A percentile compares a stretch with the other conserved stretches of the same genome.
Conservation (phyloP, 2,797 vertebrate species). For the Acomys russatus region DNA sequence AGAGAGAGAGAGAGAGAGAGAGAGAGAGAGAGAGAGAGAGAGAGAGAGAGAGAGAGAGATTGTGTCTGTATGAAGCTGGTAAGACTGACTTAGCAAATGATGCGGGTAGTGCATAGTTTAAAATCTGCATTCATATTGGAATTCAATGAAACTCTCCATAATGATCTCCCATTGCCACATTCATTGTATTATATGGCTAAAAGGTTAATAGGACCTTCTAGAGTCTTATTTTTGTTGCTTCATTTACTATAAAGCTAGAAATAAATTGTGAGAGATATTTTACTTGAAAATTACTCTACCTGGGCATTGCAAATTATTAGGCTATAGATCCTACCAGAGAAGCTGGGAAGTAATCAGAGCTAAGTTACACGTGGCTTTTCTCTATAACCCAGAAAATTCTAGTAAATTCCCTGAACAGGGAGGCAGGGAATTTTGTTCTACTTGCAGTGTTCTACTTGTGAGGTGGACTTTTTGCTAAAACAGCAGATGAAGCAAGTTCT, state of each 20-base stretch:
- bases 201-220: slow-evolving; percentile 55
- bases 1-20: background rate
- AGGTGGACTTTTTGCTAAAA: background rate
- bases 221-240: slow-evolving; percentile 63
- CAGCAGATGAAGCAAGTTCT: background rate
- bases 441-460: no score
- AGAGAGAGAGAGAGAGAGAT: background rate
- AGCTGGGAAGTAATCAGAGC: background rate
- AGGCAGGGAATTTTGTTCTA: background rate
- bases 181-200: slow-evolving; percentile 11
- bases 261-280: slow-evolving; percentile 56
- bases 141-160: slow-evolving; percentile 73
- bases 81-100: slow-evolving; percentile 80
- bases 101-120: slow-evolving; percentile 81
- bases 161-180: slow-evolving; percentile 43
- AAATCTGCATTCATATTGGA: slow-evolving; percentile 82
- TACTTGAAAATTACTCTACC: slow-evolving; percentile 63
- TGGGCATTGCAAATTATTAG: background rate
- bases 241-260: slow-evolving; percentile 50
- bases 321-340: background rate
- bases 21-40: no score
- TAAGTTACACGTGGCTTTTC: background rate
- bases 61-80: slow-evolving; percentile 48
- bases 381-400: background rate
- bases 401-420: background rate